phyloP scores from a whole-genome alignment of 2,797 vertebrate species.

The Tadarida brasiliensis region DNA sequence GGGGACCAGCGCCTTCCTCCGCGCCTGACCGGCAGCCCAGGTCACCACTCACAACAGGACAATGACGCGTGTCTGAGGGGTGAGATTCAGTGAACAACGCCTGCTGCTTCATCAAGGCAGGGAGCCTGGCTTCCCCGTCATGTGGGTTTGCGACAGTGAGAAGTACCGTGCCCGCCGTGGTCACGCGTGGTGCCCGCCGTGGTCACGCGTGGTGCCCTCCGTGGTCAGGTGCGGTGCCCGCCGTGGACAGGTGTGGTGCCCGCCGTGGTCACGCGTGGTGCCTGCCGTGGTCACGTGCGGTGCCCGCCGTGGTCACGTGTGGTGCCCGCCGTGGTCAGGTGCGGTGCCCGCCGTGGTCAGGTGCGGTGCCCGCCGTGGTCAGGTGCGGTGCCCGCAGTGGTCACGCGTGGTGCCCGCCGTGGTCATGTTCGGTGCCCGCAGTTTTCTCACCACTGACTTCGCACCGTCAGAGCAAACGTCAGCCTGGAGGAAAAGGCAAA shows the following conservation, averaged over 20 bases:
- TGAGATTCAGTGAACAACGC: not conserved
- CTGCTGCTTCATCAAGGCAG: not conserved
- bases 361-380: accelerated
- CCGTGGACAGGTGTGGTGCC: accelerated
- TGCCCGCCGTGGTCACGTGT: accelerated
- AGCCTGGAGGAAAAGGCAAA: not conserved
- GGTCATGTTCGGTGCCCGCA: accelerated
- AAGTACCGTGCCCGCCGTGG: accelerated
- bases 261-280: too few relatives aligned
- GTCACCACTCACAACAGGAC: not conserved
- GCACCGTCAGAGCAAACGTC: not conserved
- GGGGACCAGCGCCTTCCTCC: too few relatives aligned
- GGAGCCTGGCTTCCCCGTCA: not conserved
- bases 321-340: accelerated
- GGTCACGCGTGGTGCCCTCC: accelerated
- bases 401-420: accelerated
- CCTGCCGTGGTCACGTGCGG: too few relatives aligned
- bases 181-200: too few relatives aligned
- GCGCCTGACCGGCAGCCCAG: too few relatives aligned
- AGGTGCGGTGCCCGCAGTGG: accelerated
- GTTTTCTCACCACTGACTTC: not conserved
- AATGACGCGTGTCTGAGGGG: not conserved
- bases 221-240: accelerated
- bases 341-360: accelerated
- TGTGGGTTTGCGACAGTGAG: not conserved